Evolutionary conservation across 1,140 invertebrate genomes (phyloP).

Genomic region (Papilio xuthus): DNA sequence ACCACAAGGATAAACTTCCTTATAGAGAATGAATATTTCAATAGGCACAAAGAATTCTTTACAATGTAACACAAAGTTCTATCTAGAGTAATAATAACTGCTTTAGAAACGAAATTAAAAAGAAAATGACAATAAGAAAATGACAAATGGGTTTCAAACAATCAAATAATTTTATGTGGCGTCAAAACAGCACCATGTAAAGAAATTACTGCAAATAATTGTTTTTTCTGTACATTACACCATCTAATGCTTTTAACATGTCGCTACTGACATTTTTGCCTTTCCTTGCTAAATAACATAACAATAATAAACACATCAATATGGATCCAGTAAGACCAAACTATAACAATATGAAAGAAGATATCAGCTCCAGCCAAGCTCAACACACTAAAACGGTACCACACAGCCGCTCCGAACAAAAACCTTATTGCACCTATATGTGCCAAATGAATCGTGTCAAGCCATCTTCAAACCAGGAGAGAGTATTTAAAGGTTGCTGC

Average conservation of each 20-base stretch:
- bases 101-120: neutral
- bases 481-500: neutral
- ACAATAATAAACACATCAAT: neutral
- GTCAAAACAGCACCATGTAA: slow-evolving; percentile 23
- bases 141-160: neutral
- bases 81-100: neutral
- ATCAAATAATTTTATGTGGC: slow-evolving; percentile 21
- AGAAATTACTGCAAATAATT: slow-evolving; percentile 5
- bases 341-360: neutral
- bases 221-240: slow-evolving; percentile 4
- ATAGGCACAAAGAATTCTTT: neutral
- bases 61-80: neutral
- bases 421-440: slow-evolving; percentile 63
- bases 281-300: slow-evolving; percentile 4
- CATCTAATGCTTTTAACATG: slow-evolving; percentile 25
- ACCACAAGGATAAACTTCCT: too few species aligned
- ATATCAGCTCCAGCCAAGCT: neutral
- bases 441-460: slow-evolving; percentile 63
- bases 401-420: slow-evolving; percentile 66
- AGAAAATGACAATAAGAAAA: neutral
- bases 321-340: slow-evolving; percentile 6
- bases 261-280: neutral
- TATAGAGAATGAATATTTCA: neutral
- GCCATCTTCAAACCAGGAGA: slow-evolving; percentile 39
- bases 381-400: slow-evolving; percentile 49